Conservation (phyloP, 1,140 invertebrate species). For the Habropoda laboriosa region DNA sequence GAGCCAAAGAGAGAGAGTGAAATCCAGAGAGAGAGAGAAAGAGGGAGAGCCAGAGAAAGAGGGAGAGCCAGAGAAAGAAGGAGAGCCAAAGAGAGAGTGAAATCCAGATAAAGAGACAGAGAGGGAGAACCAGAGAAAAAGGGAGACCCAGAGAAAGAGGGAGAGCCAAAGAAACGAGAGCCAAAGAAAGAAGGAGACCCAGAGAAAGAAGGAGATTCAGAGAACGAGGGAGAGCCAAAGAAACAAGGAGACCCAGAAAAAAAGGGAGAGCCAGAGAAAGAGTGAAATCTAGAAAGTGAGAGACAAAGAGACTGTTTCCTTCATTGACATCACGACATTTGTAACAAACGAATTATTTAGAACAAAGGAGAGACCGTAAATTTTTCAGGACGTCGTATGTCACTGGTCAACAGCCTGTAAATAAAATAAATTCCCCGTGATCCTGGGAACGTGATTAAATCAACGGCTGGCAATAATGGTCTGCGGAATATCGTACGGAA, state of each 20-base stretch:
- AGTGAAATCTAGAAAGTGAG: no score
- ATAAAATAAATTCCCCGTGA: conserved; percentile 12
- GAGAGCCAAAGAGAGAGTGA: no score
- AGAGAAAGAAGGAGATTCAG: background rate
- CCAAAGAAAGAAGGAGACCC: background rate
- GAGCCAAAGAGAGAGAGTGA: background rate
- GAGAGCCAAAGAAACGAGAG: background rate
- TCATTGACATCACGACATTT: background rate
- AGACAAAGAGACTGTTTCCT: no score
- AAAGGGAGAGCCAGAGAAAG: background rate
- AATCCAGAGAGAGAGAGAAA: background rate
- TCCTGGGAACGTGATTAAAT: background rate
- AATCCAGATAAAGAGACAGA: no score
- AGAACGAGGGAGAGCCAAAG: no score
- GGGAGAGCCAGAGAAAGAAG: no score
- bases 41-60: background rate
- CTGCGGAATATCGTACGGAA: background rate
- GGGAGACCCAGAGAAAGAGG: background rate
- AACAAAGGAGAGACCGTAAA: background rate
- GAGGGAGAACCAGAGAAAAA: no score
- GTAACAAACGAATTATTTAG: conserved; percentile 15
- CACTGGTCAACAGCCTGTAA: background rate
- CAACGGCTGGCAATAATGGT: background rate
- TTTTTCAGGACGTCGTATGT: conserved; percentile 1
- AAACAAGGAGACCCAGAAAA: no score